These are phyloP conservation scores for Vicugna pacos DNA, from an alignment of 2,113 vertebrate species.

Conservation along the genomic window DNA sequence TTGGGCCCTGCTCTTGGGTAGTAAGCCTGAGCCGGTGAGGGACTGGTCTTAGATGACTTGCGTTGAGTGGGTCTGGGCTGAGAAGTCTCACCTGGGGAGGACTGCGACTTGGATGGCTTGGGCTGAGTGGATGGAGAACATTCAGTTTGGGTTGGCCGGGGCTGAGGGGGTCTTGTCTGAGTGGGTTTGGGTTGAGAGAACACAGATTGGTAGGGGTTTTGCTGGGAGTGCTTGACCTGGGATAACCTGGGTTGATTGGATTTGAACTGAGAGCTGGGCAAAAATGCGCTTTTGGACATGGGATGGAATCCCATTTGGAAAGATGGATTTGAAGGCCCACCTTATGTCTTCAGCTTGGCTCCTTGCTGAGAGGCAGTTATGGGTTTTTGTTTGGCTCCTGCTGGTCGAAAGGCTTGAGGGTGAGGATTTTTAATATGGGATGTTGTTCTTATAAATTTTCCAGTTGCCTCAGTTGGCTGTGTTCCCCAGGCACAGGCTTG, in stretches of 20 bases:
- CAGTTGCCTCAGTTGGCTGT: neutral
- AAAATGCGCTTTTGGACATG: neutral
- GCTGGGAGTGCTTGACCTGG: no score
- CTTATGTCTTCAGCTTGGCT: neutral
- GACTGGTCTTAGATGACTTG: neutral
- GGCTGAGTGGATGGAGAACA: neutral
- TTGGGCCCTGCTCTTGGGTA: constrained; percentile 15
- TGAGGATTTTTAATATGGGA: neutral
- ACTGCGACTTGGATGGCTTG: neutral
- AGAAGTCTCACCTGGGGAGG: neutral
- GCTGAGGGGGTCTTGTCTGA: neutral
- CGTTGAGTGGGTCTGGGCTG: neutral
- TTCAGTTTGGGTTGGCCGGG: neutral
- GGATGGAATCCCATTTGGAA: neutral
- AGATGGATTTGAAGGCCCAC: constrained; percentile 27
- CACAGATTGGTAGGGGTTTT: no score
- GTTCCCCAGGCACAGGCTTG: neutral
- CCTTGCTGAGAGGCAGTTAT: neutral
- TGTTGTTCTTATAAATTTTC: neutral
- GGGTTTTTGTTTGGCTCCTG: neutral
- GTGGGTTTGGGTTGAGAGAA: no score
- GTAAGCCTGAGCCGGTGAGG: constrained; percentile 41
- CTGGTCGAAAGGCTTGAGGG: neutral
- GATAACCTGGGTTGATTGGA: neutral
- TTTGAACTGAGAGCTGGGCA: neutral